phyloP scores from a whole-genome alignment of 1,140 invertebrate genomes.

The Aphis craccivora region DNA sequence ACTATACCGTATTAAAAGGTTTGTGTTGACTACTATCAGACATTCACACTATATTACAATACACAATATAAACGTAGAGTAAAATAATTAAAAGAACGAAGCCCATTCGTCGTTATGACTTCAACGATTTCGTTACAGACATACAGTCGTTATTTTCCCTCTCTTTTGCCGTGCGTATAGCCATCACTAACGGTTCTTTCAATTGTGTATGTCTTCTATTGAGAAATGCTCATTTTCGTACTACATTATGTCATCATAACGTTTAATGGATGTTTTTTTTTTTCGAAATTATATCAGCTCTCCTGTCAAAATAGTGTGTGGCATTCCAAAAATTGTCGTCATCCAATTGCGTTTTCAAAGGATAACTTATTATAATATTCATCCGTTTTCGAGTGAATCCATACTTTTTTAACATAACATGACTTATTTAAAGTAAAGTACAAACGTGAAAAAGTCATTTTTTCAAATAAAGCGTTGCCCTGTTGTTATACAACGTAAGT shows the following conservation, averaged over 20 bases:
- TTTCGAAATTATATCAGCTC: background rate
- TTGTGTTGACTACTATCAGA: background rate
- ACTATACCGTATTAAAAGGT: background rate
- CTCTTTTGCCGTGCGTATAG: background rate
- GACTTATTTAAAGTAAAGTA: slow-evolving; percentile 3
- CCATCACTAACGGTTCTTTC: background rate
- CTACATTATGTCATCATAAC: background rate
- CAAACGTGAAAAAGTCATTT: background rate
- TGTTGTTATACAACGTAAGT: background rate
- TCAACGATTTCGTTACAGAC: background rate
- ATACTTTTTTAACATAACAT: background rate
- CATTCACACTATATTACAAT: background rate
- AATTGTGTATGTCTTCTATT: background rate
- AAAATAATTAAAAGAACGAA: slow-evolving; percentile 12
- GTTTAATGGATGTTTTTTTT: background rate
- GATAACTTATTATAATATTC: background rate
- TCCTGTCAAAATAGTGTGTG: background rate
- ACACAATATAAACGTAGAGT: background rate
- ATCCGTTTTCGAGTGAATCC: background rate
- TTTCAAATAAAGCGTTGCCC: background rate
- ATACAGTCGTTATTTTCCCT: background rate
- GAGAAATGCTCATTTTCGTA: slow-evolving; percentile 14
- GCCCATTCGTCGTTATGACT: background rate
- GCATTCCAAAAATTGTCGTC: background rate
- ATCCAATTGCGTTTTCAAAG: background rate